Base-by-base conservation (phyloP, 2,113 vertebrate genomes). In the Actinemys pallida region DNA sequence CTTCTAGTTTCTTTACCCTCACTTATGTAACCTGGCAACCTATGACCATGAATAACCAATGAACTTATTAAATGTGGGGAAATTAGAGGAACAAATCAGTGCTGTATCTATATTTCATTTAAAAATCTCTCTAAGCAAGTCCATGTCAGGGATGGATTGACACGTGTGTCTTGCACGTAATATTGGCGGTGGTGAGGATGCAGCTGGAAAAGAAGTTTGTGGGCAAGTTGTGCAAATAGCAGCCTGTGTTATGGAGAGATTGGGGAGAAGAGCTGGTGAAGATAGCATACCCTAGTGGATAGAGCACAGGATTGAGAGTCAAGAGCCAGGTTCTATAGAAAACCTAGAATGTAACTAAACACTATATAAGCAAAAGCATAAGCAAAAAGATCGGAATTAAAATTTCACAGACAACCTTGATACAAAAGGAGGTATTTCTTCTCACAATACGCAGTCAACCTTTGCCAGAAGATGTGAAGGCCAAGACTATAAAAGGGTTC, bases 1-100 rank as follows among this genome's bases (percentile, higher is more conserved):
- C 3, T 93, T 84, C 13, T 35, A 59, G 11, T 27, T 84, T 75
- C 9, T 83, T 83, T 95, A 79, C 90, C 47, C 35, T 65, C 31
- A 35, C 53, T n/a, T 42, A 39, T 81, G 19, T 86, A 69, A 35
- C 17, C 39, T 84, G 13, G 20, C 5, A 72, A 83, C 24, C 11
- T 82, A 47, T 47, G 83, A 65, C 6, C 8, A 72, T 5, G 8
- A 52, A 62, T 29, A 57, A 2, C 0, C 1, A 5, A 10, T 42
- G 4, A 6, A 83, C 22, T 76, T 76, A 25, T 45, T 42, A 45
- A 45, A 24, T 22, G 20, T 24, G 10, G 20, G 22, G 42, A 5
- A 25, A 42, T 45, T 76, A 76, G n/a, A 45, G 22, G 20, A 76
- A n/a, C 39, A 76, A 45, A 76, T 45, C n/a, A 76, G 35, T 8